Evolutionary conservation across 2,888 invertebrate genomes (phyloP).

Genomic region (Dendrolimus pini): DNA sequence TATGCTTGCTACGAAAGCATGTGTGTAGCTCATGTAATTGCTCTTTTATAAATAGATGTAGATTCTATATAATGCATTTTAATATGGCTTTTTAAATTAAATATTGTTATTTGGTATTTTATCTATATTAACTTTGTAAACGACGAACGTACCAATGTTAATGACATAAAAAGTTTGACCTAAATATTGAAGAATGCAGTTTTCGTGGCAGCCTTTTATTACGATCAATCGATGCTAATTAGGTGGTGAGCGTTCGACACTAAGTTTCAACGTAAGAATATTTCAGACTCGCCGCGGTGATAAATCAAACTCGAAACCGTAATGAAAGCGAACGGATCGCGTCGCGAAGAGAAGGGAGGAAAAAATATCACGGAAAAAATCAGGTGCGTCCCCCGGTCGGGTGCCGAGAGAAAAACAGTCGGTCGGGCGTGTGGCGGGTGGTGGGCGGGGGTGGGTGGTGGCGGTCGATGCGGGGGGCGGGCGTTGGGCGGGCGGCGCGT

Average conservation of each 20-base stretch:
- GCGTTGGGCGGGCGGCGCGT: constrained; percentile 55
- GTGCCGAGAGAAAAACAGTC: constrained; percentile 71
- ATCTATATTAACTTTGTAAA: too few species aligned
- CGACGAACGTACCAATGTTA: too few species aligned
- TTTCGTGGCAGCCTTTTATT: constrained; percentile 22
- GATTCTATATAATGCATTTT: too few species aligned
- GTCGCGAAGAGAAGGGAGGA: constrained; percentile 74
- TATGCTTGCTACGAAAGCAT: constrained; percentile 23
- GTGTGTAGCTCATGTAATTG: too few species aligned
- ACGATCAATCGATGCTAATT: constrained; percentile 69
- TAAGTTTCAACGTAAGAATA: constrained; percentile 68
- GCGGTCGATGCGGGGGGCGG: constrained; percentile 59
- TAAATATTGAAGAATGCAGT: neutral
- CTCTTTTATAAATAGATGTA: too few species aligned
- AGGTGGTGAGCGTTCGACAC: constrained; percentile 69
- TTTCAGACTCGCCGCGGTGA: constrained; percentile 71
- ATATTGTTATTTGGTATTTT: too few species aligned
- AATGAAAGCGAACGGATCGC: constrained; percentile 77
- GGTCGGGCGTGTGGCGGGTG: constrained; percentile 46
- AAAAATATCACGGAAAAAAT: constrained; percentile 77
- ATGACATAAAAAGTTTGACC: neutral
- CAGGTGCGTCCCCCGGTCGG: constrained; percentile 75
- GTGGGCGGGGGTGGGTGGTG: constrained; percentile 55
- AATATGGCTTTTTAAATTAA: too few species aligned
- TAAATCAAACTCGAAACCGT: constrained; percentile 77